These are phyloP conservation scores for Phthorimaea operculella DNA, from an alignment of 1,140 invertebrate species.

Conservation along the genomic window DNA sequence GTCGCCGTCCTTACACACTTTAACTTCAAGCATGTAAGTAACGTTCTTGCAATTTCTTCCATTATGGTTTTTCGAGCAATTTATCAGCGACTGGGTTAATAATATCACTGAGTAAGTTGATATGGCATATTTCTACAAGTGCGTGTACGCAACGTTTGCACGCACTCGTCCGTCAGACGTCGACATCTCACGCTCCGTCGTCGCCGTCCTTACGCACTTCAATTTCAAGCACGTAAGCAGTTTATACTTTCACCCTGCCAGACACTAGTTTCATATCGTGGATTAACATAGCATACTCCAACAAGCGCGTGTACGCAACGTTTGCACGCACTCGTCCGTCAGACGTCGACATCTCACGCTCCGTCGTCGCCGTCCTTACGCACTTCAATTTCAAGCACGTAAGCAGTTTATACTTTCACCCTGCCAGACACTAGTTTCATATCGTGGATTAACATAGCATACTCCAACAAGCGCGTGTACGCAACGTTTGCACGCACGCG, in stretches of 20 bases:
- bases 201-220: slow-evolving; percentile 80
- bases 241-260: too few species aligned
- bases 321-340: slow-evolving; percentile 93
- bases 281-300: slow-evolving; percentile 85
- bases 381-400: slow-evolving; percentile 74
- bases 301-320: slow-evolving; percentile 89
- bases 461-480: too few species aligned
- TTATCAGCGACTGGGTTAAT: too few species aligned
- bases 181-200: slow-evolving; percentile 80
- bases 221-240: slow-evolving; percentile 89
- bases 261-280: too few species aligned
- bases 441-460: too few species aligned
- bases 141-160: slow-evolving; percentile 90
- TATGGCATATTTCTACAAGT: slow-evolving; percentile 71
- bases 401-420: too few species aligned
- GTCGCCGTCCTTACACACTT: slow-evolving; percentile 81
- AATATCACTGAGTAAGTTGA: too few species aligned
- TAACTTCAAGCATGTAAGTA: slow-evolving; percentile 83
- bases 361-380: slow-evolving; percentile 82
- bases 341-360: slow-evolving; percentile 93
- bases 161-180: slow-evolving; percentile 91
- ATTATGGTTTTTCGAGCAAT: too few species aligned
- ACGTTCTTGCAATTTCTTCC: too few species aligned
- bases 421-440: too few species aligned
- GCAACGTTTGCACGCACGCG: slow-evolving; percentile 93